Evolutionary conservation across 2,888 invertebrate species (phyloP), one percentile per base, ranked within the genome.

Genomic region (Antitype chi): DNA sequence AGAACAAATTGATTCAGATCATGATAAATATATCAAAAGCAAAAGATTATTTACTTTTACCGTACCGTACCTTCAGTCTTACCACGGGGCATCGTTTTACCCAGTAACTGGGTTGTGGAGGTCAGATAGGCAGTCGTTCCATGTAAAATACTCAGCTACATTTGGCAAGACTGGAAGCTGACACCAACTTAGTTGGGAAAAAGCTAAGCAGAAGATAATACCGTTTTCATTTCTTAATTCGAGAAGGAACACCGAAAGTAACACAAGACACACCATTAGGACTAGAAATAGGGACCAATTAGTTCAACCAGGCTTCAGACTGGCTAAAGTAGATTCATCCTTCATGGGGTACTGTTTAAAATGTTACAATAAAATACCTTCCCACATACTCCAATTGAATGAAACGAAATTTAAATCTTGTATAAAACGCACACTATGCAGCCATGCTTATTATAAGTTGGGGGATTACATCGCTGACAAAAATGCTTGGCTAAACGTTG

Each of bases 1-100:
- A 25, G 7, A 77, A 28, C 49, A 57, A 76, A 67, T 57, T 52
- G 49, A 59, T 78, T 60, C 25, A 70, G 47, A 25, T 38, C 13
- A 28, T 23, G 63, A 15, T 59, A 17, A 11, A n/a, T 1, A 8
- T 59, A 59, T 28, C 3, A 17, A 17, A 28, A 28, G 25, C 57
- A 15, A 57, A 57, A 25, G 25, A 57, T 57, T 2, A 8, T 8
- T 57, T 57, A 57, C 25, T 57, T 15, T 25, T 3, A 25, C 57
- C 25, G 25, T 25, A 25, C 57, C 25, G 38, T 11, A 3, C 9
- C 28, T 59, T 28, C 28, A 9, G 59, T 59, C 28, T 28, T 20
- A 20, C 1, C 59, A 59, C 17, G 28, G 17, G 17, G 17, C 9
- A 28, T 59, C 59, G 20, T 59, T 1, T 28, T 9, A 59, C 59